phyloP scores from a whole-genome alignment of 1,140 invertebrate species.

The Trialeurodes vaporariorum region DNA sequence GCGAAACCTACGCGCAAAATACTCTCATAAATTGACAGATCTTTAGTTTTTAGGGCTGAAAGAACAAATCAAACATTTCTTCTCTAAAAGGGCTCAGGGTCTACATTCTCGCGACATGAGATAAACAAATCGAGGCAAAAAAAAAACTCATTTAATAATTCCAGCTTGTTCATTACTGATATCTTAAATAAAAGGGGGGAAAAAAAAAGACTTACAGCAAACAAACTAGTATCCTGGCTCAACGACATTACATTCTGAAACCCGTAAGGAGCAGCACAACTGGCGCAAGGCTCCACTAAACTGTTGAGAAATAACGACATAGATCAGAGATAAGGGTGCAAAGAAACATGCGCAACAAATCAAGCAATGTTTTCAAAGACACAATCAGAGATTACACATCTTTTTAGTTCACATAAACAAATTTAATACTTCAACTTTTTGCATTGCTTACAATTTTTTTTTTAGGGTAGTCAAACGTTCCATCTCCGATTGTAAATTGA shows the following conservation, averaged over 20 bases:
- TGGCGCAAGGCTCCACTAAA: conserved; percentile 60
- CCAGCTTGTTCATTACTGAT: neutral
- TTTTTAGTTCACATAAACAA: no score
- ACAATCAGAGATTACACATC: no score
- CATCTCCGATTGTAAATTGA: no score
- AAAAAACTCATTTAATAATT: neutral
- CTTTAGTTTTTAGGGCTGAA: no score
- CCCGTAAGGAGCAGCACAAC: conserved; percentile 85
- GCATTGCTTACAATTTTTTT: no score
- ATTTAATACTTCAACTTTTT: no score
- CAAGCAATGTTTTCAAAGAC: conserved; percentile 4
- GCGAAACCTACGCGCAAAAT: no score
- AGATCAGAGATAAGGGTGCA: neutral
- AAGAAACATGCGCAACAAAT: neutral
- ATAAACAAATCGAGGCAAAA: neutral
- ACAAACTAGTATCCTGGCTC: conserved; percentile 59
- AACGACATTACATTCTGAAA: conserved; percentile 85
- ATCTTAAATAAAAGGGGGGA: conserved; percentile 3
- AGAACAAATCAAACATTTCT: no score
- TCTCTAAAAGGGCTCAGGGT: no score
- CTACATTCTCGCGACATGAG: no score
- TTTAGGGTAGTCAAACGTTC: no score
- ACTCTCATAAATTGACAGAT: no score
- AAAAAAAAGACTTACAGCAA: conserved; percentile 46
- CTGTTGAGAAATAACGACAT: conserved; percentile 36